These are phyloP conservation scores for Zygaena filipendulae DNA, from an alignment of 2,888 invertebrate genomes.

Conservation along the genomic window DNA sequence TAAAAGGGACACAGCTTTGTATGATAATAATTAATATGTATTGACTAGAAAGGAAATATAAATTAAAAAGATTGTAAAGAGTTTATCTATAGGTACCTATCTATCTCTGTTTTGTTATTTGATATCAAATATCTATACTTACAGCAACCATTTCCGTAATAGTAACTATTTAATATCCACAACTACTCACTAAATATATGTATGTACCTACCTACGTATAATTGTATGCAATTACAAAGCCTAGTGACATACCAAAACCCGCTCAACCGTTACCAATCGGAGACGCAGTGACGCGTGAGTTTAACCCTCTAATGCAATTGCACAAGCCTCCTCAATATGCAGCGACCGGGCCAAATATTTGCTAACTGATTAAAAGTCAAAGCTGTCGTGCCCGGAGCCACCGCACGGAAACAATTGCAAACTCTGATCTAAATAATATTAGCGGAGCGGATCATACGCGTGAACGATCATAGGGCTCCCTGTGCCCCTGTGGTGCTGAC, in stretches of 20 bases:
- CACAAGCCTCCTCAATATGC: slow-evolving; percentile 60
- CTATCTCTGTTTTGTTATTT: no score
- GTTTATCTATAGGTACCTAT: no score
- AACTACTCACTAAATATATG: no score
- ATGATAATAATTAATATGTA: no score
- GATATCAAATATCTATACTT: no score
- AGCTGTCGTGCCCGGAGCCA: slow-evolving; percentile 47
- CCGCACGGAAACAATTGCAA: slow-evolving; percentile 42
- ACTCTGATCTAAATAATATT: slow-evolving; percentile 55
- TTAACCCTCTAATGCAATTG: slow-evolving; percentile 54
- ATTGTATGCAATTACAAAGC: neutral
- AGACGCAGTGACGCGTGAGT: slow-evolving; percentile 30
- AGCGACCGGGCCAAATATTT: slow-evolving; percentile 46
- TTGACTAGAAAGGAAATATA: no score
- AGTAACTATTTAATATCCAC: no score
- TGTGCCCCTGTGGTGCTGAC: slow-evolving; percentile 6
- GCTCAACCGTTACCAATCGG: slow-evolving; percentile 29
- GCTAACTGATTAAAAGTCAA: slow-evolving; percentile 63
- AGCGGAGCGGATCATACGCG: slow-evolving; percentile 46
- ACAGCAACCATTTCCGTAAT: no score
- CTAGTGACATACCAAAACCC: slow-evolving; percentile 41
- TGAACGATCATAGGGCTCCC: slow-evolving; percentile 45
- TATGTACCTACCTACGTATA: no score
- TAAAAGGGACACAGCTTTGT: no score
- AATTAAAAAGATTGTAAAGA: no score